phyloP scores from a whole-genome alignment of 2,888 invertebrate genomes.

The Nephrocerus scutellatus region DNA sequence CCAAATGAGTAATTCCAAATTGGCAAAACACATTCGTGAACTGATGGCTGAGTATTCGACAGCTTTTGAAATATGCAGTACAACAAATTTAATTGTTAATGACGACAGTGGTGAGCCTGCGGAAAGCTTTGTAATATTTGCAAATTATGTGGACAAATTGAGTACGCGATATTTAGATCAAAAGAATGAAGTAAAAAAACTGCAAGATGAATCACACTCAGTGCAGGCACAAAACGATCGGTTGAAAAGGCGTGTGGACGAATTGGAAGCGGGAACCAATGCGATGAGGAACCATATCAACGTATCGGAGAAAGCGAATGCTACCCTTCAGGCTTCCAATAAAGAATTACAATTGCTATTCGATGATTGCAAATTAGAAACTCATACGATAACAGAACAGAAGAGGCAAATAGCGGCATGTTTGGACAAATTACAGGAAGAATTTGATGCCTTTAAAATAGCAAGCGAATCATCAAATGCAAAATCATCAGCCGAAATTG shows the following conservation, averaged over 20 bases:
- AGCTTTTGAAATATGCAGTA: slow-evolving; percentile 21
- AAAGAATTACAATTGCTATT: slow-evolving; percentile 10
- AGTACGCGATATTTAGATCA: slow-evolving; percentile 23
- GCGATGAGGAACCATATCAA: slow-evolving; percentile 14
- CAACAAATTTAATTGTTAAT: slow-evolving; percentile 17
- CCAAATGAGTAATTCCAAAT: slow-evolving; percentile 24
- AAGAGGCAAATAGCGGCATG: slow-evolving; percentile 13
- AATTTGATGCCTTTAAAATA: background rate
- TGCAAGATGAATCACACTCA: slow-evolving; percentile 17
- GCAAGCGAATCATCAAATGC: background rate
- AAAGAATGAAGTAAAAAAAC: slow-evolving; percentile 17
- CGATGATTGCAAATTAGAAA: slow-evolving; percentile 10
- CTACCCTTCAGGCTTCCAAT: slow-evolving; percentile 16
- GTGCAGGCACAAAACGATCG: slow-evolving; percentile 19
- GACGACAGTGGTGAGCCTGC: slow-evolving; percentile 19
- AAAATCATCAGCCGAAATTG: no score
- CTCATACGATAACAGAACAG: slow-evolving; percentile 13
- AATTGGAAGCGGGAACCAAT: slow-evolving; percentile 12
- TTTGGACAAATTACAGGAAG: slow-evolving; percentile 6
- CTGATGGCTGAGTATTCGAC: slow-evolving; percentile 18
- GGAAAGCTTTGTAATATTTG: slow-evolving; percentile 27
- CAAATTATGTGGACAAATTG: slow-evolving; percentile 30
- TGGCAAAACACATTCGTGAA: slow-evolving; percentile 26
- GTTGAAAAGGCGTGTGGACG: slow-evolving; percentile 12
- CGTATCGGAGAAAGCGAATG: slow-evolving; percentile 15